Evolutionary conservation across 2,113 vertebrate species (phyloP), one percentile per base, ranked within the genome.

Genomic region (Acanthochromis polyacanthus): DNA sequence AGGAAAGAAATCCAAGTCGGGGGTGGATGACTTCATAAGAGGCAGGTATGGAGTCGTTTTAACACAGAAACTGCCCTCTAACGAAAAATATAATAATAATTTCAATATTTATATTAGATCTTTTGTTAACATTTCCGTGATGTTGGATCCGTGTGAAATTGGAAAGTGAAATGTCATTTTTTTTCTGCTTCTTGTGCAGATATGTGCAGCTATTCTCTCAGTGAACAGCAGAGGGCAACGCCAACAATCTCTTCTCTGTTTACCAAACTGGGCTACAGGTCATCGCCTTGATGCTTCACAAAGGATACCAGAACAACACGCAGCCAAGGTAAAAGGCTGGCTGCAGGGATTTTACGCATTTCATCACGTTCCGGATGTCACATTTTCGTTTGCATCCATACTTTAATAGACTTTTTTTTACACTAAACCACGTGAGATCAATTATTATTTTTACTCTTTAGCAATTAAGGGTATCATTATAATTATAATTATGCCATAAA

Each of bases 171-270:
- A n/a, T 28, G 1, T 61, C 38, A 23, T 46, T n/a, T 20, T 4
- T 20, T 20, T 25, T 25, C 0, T 66, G 9, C 22, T 22, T 40
- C 1, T 36, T 36, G 32, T 36, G 32, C 3, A 43, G 17, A 32
- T 14, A 10, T n/a, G 25, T 19, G 0, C 46, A 50, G 84, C 76
- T 74, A 14, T 81, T 84, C 74, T 10, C 40, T 15, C 0, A 10
- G 12, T 71, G 72, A 69, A 51, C 95, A 64, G 84, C 77, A 94
- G 95, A 87, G 93, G 93, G 94, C 91, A 72, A 65, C 73, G 81
- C 73, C 68, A 81, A 48, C 89, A 89, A 61, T 71, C 67, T 61
- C 30, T 40, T 40, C 46, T 78, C 43, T 88, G 62, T 75, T 63
- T 43, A 2, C 57, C 40, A 64, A 89, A 84, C 56, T 81, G 86